A percentile compares a stretch with the other conserved stretches of the same genome.
phyloP scores from a whole-genome alignment of 2,888 invertebrate genomes.

The Protophormia terraenovae region DNA sequence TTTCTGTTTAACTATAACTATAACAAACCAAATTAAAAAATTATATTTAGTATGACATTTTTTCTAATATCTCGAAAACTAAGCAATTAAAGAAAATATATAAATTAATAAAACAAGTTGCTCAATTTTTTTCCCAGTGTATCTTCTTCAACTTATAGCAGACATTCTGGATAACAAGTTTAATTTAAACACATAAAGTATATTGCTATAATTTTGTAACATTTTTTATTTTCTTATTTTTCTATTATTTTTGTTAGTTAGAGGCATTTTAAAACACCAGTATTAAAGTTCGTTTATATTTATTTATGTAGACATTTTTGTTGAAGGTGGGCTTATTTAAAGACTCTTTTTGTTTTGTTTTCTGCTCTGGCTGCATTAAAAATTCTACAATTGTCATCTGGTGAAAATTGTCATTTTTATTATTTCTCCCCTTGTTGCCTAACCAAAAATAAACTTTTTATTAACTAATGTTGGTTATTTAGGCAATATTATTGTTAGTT shows the following conservation, averaged over 20 bases:
- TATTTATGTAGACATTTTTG: background rate
- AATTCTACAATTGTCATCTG: background rate
- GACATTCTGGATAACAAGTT: background rate
- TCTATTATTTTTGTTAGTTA: background rate
- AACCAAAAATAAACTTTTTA: slow-evolving; percentile 1
- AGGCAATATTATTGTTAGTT: background rate
- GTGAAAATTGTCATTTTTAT: background rate
- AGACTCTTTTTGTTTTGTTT: background rate
- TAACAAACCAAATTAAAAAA: no score
- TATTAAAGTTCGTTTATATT: background rate
- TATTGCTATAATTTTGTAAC: background rate
- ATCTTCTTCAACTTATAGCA: background rate
- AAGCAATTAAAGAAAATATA: no score
- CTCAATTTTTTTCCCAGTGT: background rate
- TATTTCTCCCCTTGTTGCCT: background rate
- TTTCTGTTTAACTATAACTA: no score
- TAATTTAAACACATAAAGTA: background rate
- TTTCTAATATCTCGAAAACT: no score
- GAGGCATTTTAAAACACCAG: background rate
- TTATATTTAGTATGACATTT: no score
- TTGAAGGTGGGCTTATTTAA: background rate
- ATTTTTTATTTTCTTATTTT: no score
- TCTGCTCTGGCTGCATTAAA: background rate
- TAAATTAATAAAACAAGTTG: no score
- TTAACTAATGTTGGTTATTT: background rate